Evolutionary conservation across 2,888 invertebrate species (phyloP), one percentile per base, ranked within the genome.

Genomic region (Liopterus haemorrhoidalis): DNA sequence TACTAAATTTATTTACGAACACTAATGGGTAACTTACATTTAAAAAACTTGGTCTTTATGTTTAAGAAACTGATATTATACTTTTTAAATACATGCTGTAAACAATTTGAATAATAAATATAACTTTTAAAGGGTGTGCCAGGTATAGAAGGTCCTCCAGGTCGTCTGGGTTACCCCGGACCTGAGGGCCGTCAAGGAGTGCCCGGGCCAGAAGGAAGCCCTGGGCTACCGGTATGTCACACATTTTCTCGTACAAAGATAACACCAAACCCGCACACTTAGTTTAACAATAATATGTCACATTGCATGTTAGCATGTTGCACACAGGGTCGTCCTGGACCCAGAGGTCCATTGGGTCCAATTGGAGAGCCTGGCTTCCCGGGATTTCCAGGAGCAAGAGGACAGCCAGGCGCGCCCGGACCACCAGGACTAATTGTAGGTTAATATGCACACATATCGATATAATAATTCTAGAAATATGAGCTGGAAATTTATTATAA

Each of bases 151-250:
- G 66, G 64, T 19, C 54, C 57, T 50, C 46, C 51, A 41, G 65
- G 68, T 20, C 55, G 63, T 24, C 64, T 71, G 65, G 77, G 77
- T 16, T 70, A 70, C 2, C 58, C 65, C 46, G 78, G 78, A 8
- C 64, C 66, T 2, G 62, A 57, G 14, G 78, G 78, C 1, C 59
- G 54, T n/a, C 63, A 60, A 49, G 70, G 70, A 15, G 58, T 59
- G 48, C 53, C 59, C 30, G 68, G 68, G 16, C 68, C 69, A 5
- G 63, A 58, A 43, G 78, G 78, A 1, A 58, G 58, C 1, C 66
- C 71, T 40, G 78, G 76, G 28, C 63, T 59, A 35, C 65, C 73
- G 22, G 78, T 64, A 60, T 45, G 62, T 47, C 22, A 36, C 2
- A 20, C 28, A 22, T 36, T 31, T 11, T 4, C 4, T 11, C 28